Conservation (phyloP, 1,140 invertebrate genomes). For the Maniola jurtina region DNA sequence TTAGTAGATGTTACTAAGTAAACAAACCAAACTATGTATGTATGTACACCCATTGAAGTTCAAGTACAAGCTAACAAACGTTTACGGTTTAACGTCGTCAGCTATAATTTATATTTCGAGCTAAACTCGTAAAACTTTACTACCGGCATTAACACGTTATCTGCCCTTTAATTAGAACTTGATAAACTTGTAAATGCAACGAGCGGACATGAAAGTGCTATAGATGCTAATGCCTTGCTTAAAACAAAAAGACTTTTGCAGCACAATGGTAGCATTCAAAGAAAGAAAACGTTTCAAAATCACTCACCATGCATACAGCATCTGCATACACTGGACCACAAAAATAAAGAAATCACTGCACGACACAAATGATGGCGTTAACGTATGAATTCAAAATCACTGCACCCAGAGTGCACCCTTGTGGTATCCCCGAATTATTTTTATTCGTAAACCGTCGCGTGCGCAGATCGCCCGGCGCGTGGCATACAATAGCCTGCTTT, state of each 20-base stretch:
- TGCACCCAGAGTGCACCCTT: slow-evolving; percentile 54
- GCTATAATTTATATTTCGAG: slow-evolving; percentile 65
- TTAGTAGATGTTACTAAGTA: slow-evolving; percentile 35
- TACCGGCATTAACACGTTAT: slow-evolving; percentile 52
- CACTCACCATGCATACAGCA: slow-evolving; percentile 69
- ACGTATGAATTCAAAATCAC: slow-evolving; percentile 44
- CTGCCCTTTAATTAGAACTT: slow-evolving; percentile 66
- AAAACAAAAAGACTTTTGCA: slow-evolving; percentile 58
- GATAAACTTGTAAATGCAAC: slow-evolving; percentile 63
- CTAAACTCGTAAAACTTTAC: slow-evolving; percentile 63
- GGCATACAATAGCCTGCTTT: slow-evolving; percentile 54
- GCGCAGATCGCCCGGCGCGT: slow-evolving; percentile 55
- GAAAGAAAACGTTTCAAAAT: slow-evolving; percentile 59
- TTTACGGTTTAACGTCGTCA: slow-evolving; percentile 35
- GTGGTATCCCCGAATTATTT: slow-evolving; percentile 48
- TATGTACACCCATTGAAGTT: slow-evolving; percentile 41
- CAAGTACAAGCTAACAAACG: slow-evolving; percentile 49
- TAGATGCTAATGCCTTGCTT: slow-evolving; percentile 44
- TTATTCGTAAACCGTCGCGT: slow-evolving; percentile 59
- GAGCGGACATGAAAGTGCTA: slow-evolving; percentile 56
- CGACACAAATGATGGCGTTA: slow-evolving; percentile 38
- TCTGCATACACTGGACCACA: slow-evolving; percentile 51
- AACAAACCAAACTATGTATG: slow-evolving; percentile 35
- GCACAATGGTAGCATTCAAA: slow-evolving; percentile 66
- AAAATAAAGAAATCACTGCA: slow-evolving; percentile 47